phyloP scores from a whole-genome alignment of 2,797 vertebrate species.

The Anguilla anguilla region DNA sequence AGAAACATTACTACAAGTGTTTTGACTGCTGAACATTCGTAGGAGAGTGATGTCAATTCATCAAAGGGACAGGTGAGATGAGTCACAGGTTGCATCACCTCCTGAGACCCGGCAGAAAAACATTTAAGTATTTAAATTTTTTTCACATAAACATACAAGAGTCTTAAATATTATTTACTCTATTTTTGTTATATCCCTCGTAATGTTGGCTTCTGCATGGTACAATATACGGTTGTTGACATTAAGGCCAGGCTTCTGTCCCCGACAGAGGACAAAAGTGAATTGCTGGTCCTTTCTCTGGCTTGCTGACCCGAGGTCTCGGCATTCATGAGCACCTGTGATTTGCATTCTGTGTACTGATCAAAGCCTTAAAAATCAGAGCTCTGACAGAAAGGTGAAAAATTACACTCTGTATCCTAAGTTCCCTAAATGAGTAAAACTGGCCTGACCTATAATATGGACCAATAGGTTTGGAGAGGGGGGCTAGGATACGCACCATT shows the following conservation, averaged over 20 bases:
- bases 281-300: too few species aligned
- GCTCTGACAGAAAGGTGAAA: background rate
- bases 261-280: too few species aligned
- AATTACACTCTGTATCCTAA: background rate
- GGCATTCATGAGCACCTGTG: background rate
- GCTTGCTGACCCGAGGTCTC: background rate
- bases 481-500: slow-evolving; percentile 58
- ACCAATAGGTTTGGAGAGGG: background rate
- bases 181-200: too few species aligned
- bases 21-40: background rate
- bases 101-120: too few species aligned
- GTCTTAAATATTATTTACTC: too few species aligned
- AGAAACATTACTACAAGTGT: background rate
- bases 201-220: too few species aligned
- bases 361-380: background rate
- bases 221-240: background rate
- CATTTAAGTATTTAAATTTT: too few species aligned
- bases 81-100: background rate
- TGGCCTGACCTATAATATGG: background rate
- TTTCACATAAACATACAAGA: too few species aligned
- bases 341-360: background rate
- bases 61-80: background rate
- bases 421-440: background rate
- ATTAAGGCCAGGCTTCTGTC: background rate
- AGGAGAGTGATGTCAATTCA: background rate